Conservation (phyloP, 2,797 vertebrate species). For the Rhyacichthys aspro region DNA sequence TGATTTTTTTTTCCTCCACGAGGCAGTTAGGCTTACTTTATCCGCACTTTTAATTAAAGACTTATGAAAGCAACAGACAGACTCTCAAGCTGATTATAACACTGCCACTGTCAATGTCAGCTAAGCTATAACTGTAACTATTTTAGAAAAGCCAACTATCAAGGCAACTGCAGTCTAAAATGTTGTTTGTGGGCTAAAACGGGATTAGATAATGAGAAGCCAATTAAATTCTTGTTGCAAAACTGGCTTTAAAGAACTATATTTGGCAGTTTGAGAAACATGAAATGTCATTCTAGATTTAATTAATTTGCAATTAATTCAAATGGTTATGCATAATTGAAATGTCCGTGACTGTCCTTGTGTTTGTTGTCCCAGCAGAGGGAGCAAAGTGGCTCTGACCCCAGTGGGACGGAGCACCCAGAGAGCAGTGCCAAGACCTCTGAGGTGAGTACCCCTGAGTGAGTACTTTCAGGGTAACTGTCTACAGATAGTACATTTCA, state of each 20-base stretch:
- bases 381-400: slow-evolving; percentile 65
- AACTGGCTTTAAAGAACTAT: background rate
- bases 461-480: too few relatives aligned
- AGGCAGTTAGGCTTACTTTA: slow-evolving; percentile 42
- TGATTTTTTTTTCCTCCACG: slow-evolving; percentile 33
- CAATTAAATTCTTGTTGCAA: too few relatives aligned
- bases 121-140: slow-evolving; percentile 27
- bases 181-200: too few relatives aligned
- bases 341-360: background rate
- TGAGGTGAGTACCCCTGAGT: slow-evolving; percentile 64
- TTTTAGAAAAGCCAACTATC: background rate
- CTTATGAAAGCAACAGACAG: slow-evolving; percentile 35
- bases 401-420: slow-evolving; percentile 53
- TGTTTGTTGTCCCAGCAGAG: slow-evolving; percentile 65
- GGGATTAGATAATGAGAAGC: too few relatives aligned
- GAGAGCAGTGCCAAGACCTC: slow-evolving; percentile 39
- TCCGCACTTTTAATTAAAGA: slow-evolving; percentile 50
- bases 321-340: background rate
- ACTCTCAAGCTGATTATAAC: slow-evolving; percentile 26
- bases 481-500: background rate
- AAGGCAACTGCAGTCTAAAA: too few relatives aligned
- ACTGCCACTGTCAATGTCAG: slow-evolving; percentile 17
- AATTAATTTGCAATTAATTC: background rate
- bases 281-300: background rate
- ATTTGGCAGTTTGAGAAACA: too few relatives aligned